Base-by-base conservation (phyloP, 2,797 vertebrate genomes). In the Xyrichtys novacula region DNA sequence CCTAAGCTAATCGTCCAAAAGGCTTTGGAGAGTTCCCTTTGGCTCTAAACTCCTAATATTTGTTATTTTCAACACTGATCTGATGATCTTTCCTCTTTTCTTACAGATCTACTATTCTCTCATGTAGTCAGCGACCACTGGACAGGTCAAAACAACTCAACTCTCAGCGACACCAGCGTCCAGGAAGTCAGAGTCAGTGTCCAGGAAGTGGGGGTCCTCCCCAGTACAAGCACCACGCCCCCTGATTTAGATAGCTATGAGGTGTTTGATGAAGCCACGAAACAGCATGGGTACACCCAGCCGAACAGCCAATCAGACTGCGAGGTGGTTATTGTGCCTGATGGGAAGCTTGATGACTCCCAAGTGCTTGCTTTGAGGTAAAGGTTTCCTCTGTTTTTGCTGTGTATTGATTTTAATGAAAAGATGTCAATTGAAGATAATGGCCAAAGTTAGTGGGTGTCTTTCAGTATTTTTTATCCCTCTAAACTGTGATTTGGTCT, bases 101-200 rank as follows among this genome's bases (percentile, higher is more conserved):
- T 92, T 93, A 86, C 91, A 94, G 93, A 94, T 92, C 93, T 95
- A 85, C 89, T 94, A 83, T 91, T 89, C 61, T 81, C 91, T 90
- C 91, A 94, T 88, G 92, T 94, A 95, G 96, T 96, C 92, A 95
- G 94, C 6, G 94, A 96, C 86, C 94, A 95, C 77, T 95, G 94
- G 94, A 90, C 91, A 0, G 93, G 90, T 85, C 92, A 94, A 81
- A 91, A 84, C 74, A 94, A 93, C 75, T 83, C 88, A 7, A 55
- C 84, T 12, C 32, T 71, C 1, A 87, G 63, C 0, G 89, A 95
- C 64, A 91, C 88, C 1, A 91, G 89, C 42, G 71, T 90, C 46
- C 86, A 86, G 22, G 94, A 94, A 74, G 84, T 92, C 31, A 76
- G 85, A 66, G 93, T 93, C 76, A 92, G 89, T 74, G 85, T 92